Evolutionary conservation across 2,113 vertebrate species (phyloP).

Genomic region (Amphilophus citrinellus): DNA sequence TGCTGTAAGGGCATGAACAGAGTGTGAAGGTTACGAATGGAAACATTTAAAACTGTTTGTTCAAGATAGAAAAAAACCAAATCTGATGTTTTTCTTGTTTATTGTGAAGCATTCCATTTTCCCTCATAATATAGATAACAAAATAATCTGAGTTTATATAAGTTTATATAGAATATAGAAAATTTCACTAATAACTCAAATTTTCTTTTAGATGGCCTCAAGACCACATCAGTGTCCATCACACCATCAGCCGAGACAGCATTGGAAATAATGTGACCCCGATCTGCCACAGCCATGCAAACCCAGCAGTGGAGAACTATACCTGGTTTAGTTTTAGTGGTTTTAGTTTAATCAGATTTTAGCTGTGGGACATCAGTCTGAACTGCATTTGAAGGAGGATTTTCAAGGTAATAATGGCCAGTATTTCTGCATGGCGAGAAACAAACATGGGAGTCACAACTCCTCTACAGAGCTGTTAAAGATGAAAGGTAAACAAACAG

Average conservation of each 20-base stretch:
- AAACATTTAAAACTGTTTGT: background rate
- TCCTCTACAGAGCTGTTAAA: constrained; percentile 32
- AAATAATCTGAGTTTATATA: background rate
- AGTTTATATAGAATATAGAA: background rate
- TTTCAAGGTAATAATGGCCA: background rate
- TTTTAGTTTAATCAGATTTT: constrained; percentile 4
- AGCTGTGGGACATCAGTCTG: background rate
- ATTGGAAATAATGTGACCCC: constrained; percentile 1
- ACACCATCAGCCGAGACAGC: background rate
- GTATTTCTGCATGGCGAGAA: constrained; percentile 45
- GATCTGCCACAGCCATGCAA: constrained; percentile 61
- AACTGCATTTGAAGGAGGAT: background rate
- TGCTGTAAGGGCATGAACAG: background rate
- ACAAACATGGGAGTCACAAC: constrained; percentile 41
- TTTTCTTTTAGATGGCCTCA: constrained; percentile 51
- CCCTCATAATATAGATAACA: background rate
- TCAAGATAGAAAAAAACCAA: no score
- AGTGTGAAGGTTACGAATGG: background rate
- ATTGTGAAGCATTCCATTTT: accelerated
- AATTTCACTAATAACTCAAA: background rate
- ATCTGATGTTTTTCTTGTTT: background rate
- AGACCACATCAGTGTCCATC: constrained; percentile 38
- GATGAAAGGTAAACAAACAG: constrained; percentile 19
- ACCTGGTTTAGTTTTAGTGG: constrained; percentile 39
- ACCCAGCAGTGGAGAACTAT: constrained; percentile 50